phyloP scores from a whole-genome alignment of 2,888 invertebrate species.

The Cacoxenus indagator region DNA sequence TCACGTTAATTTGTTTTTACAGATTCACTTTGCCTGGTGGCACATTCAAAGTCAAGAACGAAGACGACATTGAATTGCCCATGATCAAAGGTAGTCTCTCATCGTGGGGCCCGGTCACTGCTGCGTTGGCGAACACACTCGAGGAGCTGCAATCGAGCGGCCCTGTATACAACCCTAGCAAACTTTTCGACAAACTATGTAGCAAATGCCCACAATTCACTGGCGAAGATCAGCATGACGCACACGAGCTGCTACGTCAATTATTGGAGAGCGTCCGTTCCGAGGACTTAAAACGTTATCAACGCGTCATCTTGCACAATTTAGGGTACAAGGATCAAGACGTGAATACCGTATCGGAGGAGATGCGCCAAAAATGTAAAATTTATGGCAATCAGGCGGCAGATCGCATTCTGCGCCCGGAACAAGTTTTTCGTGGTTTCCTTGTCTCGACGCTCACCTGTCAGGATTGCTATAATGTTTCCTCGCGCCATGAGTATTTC shows the following conservation, averaged over 20 bases:
- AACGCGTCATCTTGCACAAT: conserved; percentile 83
- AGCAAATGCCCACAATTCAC: conserved; percentile 86
- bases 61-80: conserved; percentile 75
- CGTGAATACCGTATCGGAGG: conserved; percentile 82
- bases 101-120: conserved; percentile 79
- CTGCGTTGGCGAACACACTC: conserved; percentile 79
- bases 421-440: conserved; percentile 94
- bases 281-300: conserved; percentile 84
- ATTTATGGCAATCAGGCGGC: conserved; percentile 86
- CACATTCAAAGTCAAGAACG: conserved; percentile 73
- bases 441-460: conserved; percentile 91
- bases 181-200: conserved; percentile 77
- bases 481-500: conserved; percentile 91
- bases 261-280: conserved; percentile 88
- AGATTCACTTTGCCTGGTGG: conserved; percentile 81
- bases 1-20: conserved; percentile 20
- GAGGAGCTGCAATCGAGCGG: conserved; percentile 76
- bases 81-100: conserved; percentile 78
- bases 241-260: conserved; percentile 93
- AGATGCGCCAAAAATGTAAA: conserved; percentile 83
- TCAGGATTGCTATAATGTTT: conserved; percentile 88
- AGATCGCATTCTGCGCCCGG: conserved; percentile 83
- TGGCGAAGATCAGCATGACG: conserved; percentile 96
- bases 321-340: conserved; percentile 83
- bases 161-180: conserved; percentile 77